Percentiles rank a stretch among this genome's conserved stretches.
Evolutionary conservation across 2,888 invertebrate species (phyloP).

Genomic region (Leucophenga montana): DNA sequence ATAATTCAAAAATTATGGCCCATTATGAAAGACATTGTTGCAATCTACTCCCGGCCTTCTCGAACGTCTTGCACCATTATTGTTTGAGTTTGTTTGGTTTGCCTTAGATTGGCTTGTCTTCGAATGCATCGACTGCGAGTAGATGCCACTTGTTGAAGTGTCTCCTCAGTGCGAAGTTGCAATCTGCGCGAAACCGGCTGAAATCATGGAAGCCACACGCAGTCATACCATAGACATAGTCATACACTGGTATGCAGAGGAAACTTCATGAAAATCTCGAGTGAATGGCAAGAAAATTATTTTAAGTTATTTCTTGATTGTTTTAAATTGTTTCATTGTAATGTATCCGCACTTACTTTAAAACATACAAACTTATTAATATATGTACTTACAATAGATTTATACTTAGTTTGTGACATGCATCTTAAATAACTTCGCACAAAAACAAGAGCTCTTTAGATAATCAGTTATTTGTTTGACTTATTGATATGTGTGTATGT

Average conservation of each 20-base stretch:
- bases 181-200: background rate
- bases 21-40: slow-evolving; percentile 27
- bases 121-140: slow-evolving; percentile 29
- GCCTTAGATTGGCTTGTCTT: slow-evolving; percentile 37
- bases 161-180: slow-evolving; percentile 9
- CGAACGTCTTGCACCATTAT: background rate
- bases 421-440: no score
- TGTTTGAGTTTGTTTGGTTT: slow-evolving; percentile 42
- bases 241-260: background rate
- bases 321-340: slow-evolving; percentile 59
- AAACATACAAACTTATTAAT: no score
- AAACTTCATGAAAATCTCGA: slow-evolving; percentile 3
- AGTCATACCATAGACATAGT: background rate
- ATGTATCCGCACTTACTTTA: slow-evolving; percentile 34
- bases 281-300: slow-evolving; percentile 56
- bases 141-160: background rate
- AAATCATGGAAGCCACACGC: slow-evolving; percentile 13
- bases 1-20: slow-evolving; percentile 28
- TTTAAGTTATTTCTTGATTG: slow-evolving; percentile 60
- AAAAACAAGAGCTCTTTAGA: no score
- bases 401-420: no score
- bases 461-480: no score
- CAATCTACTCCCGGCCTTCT: background rate
- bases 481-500: no score
- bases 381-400: no score